Evolutionary conservation across 2,888 invertebrate species (phyloP), one percentile per base, ranked within the genome.

Genomic region (Tetranychus piercei): DNA sequence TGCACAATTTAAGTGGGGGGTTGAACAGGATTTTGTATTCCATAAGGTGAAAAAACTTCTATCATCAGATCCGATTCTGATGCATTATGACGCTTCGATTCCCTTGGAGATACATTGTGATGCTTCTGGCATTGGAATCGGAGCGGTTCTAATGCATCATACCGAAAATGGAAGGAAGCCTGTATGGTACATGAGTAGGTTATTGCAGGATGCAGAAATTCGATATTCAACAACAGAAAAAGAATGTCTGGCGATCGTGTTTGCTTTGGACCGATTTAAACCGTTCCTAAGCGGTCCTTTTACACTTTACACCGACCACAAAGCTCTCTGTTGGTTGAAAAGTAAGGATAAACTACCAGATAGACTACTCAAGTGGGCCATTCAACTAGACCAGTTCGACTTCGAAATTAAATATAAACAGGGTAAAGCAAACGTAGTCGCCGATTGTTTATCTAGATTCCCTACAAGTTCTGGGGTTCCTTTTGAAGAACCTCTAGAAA

Each of bases 71-170:
- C 71, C 71, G 8, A 23, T 71, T 15, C 71, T 71, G 23, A 22
- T 20, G 18, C 75, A 73, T 70, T 76, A 15, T 34, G 71, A 76
- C 43, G 43, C 67, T 23, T 44, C 45, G 15, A 7, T 65, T 1
- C 74, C 76, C 1, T n/a, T 73, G 6, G 74, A 75, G n/a, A 11
- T 76, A 2, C 55, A 67, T 6, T 23, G n/a, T 15, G 76, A 75
- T 72, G 76, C 69, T 18, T 23, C 44, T 6, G 3, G 76, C 23
- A 7, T 75, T 72, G 43, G 74, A 45, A 4, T 66, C 22, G 66
- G 66, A 8, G 66, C 66, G 6, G 66, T 66, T 18, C 66, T 66
- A 6, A 66, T 66, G 66, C 66, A 66, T 18, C 6, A 20, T 8
- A 20, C 18, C 18, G 66, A 20, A 8, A 20, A 66, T 6, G 18